These are phyloP conservation scores for Ectemnius cavifrons DNA, from an alignment of 2,888 invertebrate genomes.

Conservation along the genomic window DNA sequence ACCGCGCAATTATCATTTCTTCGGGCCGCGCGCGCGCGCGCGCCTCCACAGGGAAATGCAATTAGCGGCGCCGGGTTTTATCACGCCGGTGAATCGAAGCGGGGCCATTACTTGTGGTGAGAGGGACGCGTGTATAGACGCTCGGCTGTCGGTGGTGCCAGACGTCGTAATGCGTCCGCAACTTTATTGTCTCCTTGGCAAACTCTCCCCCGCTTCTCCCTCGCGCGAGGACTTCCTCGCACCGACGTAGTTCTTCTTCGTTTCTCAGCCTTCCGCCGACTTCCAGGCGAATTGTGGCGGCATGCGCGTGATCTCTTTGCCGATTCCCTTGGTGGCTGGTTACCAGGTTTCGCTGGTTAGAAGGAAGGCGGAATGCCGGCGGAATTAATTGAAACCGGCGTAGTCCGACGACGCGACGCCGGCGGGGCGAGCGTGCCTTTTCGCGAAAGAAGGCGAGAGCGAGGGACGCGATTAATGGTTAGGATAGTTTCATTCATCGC, in stretches of 20 bases:
- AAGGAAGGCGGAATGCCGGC: slow-evolving; percentile 59
- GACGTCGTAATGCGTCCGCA: slow-evolving; percentile 49
- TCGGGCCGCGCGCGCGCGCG: slow-evolving; percentile 2
- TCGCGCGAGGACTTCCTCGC: slow-evolving; percentile 3
- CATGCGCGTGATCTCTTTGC: slow-evolving; percentile 15
- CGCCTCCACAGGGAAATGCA: slow-evolving; percentile 24
- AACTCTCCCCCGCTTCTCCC: no score
- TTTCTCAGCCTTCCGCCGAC: no score
- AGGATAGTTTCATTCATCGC: slow-evolving; percentile 63
- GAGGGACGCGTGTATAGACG: not conserved
- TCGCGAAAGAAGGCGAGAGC: slow-evolving; percentile 48
- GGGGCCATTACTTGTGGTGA: not conserved
- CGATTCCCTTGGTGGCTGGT: not conserved
- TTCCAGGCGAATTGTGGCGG: no score
- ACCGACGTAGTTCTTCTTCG: not conserved
- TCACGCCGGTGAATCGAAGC: slow-evolving; percentile 14
- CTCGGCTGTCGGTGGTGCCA: slow-evolving; percentile 1
- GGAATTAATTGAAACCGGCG: slow-evolving; percentile 69
- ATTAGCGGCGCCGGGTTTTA: slow-evolving; percentile 54
- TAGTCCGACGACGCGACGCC: slow-evolving; percentile 53
- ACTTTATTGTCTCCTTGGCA: no score
- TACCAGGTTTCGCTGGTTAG: not conserved
- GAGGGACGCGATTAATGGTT: slow-evolving; percentile 57
- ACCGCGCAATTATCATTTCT: slow-evolving; percentile 61
- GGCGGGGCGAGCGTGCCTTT: slow-evolving; percentile 40